Conservation (phyloP, 2,113 vertebrate species). For the Ictidomys tridecemlineatus region DNA sequence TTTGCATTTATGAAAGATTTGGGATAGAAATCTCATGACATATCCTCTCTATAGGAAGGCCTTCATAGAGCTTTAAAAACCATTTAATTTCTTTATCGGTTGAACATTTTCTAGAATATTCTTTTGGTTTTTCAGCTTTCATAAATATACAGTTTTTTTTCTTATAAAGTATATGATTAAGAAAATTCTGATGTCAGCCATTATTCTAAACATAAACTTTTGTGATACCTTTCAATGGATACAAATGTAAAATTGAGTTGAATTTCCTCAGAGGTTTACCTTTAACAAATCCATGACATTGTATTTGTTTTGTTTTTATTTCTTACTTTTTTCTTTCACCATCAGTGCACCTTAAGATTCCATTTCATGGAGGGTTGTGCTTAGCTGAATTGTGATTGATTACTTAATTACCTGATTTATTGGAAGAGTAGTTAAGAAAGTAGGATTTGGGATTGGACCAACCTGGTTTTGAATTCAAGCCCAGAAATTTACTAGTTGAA, state of each 20-base stretch:
- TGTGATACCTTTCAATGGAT: background rate
- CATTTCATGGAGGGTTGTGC: background rate
- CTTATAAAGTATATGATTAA: constrained; percentile 27
- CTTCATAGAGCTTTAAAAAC: background rate
- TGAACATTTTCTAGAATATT: background rate
- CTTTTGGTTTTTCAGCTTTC: constrained; percentile 29
- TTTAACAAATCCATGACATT: constrained; percentile 45
- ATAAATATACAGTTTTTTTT: background rate
- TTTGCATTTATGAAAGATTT: background rate
- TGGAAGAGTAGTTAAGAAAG: constrained; percentile 24
- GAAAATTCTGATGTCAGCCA: background rate
- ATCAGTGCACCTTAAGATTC: constrained; percentile 17
- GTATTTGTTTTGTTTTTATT: constrained; percentile 46
- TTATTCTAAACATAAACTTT: constrained; percentile 10
- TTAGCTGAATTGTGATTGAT: constrained; percentile 58
- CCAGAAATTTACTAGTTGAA: background rate
- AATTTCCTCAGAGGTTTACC: constrained; percentile 37
- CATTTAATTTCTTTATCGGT: background rate
- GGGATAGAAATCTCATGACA: background rate
- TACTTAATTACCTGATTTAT: constrained; percentile 57
- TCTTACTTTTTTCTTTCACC: background rate
- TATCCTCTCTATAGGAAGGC: background rate
- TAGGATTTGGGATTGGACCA: background rate
- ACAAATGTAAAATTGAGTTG: constrained; percentile 13
- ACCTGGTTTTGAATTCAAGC: background rate